Percentiles rank a stretch among this genome's conserved stretches.
These are phyloP conservation scores for Lepilemur ruficaudatus DNA, from an alignment of 2,797 vertebrate genomes.

Conservation along the genomic window DNA sequence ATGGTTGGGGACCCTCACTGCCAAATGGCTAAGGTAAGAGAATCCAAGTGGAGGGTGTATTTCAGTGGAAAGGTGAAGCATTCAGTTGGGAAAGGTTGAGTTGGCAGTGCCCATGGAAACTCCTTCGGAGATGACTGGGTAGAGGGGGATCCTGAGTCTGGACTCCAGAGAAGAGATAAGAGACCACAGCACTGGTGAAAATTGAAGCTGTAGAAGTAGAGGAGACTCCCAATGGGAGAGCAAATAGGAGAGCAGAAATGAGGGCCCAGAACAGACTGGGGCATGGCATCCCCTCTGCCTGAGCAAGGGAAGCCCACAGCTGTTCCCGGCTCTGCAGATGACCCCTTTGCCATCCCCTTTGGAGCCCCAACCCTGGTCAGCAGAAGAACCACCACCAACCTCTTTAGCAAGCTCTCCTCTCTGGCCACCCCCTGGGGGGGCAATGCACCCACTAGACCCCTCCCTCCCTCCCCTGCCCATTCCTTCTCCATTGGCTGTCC, in stretches of 20 bases:
- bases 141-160: not conserved
- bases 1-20: not conserved
- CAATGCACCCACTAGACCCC: not conserved
- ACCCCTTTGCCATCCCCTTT: not conserved
- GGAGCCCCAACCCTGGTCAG: not conserved
- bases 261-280: not conserved
- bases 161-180: not conserved
- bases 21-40: not conserved
- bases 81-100: not conserved
- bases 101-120: not conserved
- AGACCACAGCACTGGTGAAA: not conserved
- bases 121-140: not conserved
- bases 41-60: not conserved
- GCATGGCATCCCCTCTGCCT: not conserved
- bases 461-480: not conserved
- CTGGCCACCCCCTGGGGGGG: too few species aligned
- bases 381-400: not conserved
- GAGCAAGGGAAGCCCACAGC: not conserved
- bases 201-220: not conserved
- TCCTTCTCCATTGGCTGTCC: not conserved
- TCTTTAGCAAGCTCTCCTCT: not conserved
- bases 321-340: not conserved
- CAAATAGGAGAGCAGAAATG: not conserved
- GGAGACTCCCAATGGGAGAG: not conserved
- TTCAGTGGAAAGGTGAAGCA: not conserved